Evolutionary conservation across 2,113 vertebrate species (phyloP), one percentile per base, ranked within the genome.

Genomic region (Dasyprocta punctata): DNA sequence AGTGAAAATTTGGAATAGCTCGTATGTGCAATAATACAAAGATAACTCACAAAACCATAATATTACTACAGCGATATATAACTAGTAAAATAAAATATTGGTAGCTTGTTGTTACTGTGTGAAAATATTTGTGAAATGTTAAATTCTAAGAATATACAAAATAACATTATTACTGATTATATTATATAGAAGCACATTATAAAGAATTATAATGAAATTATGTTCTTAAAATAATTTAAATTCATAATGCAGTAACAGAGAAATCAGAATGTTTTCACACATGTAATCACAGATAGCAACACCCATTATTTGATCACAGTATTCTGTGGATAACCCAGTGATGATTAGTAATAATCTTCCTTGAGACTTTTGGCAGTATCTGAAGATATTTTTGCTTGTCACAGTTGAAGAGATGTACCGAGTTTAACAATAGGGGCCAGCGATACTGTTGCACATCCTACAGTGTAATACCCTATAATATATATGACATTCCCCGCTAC

Each of bases 91-190:
- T 89, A 49, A 81, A 80, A 80, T 96, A 92, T 82, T 86, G 77
- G 16, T 83, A 33, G 26, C 7, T 92, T 19, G 73, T 89, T 95
- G 54, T 88, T 88, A 84, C 41, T 91, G 54, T 16, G 41, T 81
- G 44, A 17, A 80, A 81, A 85, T 96, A 96, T 91, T 96, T 89
- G 33, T 95, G n/a, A 92, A 92, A 95, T 95, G 61, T 75, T 95
- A 87, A 73, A 41, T 67, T 94, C 93, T 90, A 61, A 69, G 73
- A 49, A 82, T 33, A 38, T 82, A 69, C 38, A 82, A 91, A 93
- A 89, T 63, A 77, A 54, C 16, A 0, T 90, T 8, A 1, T 16
- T 87, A 85, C 92, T 93, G 78, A 80, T 95, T 97, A 73, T 5
- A 71, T 2, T 73, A 94, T 56, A 8, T 93, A 91, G 90, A 89